Conservation (phyloP, 2,797 vertebrate genomes). For the Scolopax bukidnonensis region DNA sequence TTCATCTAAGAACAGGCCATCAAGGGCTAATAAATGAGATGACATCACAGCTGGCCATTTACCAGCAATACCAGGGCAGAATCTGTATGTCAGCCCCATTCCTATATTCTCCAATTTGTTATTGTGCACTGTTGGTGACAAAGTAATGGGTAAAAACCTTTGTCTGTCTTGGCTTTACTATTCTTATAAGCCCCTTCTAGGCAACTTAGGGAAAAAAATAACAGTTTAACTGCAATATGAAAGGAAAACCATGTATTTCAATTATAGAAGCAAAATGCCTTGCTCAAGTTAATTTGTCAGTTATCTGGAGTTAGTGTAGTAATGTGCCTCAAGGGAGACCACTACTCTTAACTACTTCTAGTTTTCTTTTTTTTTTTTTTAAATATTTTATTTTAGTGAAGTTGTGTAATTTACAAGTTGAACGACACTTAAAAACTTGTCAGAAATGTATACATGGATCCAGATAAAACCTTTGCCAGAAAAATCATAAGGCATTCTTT, state of each 20-base stretch:
- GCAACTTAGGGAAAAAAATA: background rate
- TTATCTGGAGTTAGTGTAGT: background rate
- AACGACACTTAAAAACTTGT: background rate
- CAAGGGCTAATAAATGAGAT: background rate
- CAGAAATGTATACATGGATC: background rate
- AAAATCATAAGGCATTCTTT: background rate
- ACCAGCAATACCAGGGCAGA: background rate
- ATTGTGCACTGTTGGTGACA: background rate
- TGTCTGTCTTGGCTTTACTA: background rate
- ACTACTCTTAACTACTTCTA: background rate
- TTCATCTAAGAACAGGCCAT: background rate
- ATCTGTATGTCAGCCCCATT: background rate
- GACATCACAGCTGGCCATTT: background rate
- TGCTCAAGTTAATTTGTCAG: background rate
- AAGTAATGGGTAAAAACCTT: background rate
- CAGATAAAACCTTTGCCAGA: background rate
- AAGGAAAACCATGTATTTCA: background rate
- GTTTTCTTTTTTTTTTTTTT: background rate
- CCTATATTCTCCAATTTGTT: background rate
- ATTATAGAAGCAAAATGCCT: background rate
- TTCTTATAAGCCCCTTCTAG: background rate
- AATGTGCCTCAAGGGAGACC: background rate
- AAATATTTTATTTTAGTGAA: background rate
- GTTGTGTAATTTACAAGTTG: background rate
- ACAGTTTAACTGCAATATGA: background rate